phyloP scores from a whole-genome alignment of 2,888 invertebrate genomes.

The Ectobius pallidus region DNA sequence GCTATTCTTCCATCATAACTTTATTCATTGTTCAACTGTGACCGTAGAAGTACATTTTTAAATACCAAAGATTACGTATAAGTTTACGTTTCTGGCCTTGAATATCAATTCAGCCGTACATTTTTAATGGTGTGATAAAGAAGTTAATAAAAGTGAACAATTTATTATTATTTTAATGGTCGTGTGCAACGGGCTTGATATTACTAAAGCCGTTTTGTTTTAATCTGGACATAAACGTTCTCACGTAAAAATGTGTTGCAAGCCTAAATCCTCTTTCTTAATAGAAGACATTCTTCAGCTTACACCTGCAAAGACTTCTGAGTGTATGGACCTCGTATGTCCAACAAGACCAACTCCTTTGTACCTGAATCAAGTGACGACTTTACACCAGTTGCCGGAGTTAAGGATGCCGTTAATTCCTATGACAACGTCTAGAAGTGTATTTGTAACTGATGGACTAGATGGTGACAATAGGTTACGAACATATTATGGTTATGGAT shows the following conservation, averaged over 20 bases:
- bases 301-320: neutral
- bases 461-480: neutral
- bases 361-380: neutral
- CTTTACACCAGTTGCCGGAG: neutral
- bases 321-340: neutral
- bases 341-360: neutral
- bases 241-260: neutral
- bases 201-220: too few species aligned
- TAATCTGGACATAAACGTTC: too few species aligned
- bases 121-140: too few species aligned
- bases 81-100: too few species aligned
- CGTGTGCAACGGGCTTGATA: too few species aligned
- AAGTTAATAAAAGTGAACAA: too few species aligned
- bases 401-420: neutral
- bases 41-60: too few species aligned
- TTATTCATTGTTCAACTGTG: too few species aligned
- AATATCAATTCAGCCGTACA: too few species aligned
- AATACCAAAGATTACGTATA: too few species aligned
- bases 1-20: too few species aligned
- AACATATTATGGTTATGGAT: neutral
- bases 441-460: conserved; percentile 2
- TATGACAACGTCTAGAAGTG: neutral
- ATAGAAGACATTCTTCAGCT: conserved; percentile 10
- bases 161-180: too few species aligned
- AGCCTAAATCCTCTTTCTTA: neutral